Base-by-base conservation (phyloP, 2,888 invertebrate genomes). In the Cryptosula pallasiana region DNA sequence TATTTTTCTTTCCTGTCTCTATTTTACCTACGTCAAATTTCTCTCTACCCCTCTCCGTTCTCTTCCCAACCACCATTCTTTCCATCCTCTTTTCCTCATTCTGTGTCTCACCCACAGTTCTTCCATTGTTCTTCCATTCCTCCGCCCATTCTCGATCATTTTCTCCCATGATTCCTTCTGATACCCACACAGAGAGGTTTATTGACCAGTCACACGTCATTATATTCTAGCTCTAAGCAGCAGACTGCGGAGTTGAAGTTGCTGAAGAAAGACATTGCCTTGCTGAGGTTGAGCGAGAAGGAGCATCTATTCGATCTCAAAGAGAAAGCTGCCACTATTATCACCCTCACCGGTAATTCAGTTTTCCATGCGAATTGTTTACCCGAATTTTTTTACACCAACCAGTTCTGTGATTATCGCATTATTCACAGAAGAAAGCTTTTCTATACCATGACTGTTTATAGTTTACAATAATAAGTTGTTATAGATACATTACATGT, bases 211-310 rank as follows among this genome's bases (percentile, higher is more conserved):
- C n/a, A n/a, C n/a, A n/a, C n/a, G n/a, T n/a, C n/a, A n/a, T n/a
- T n/a, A n/a, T n/a, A n/a, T n/a, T n/a, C n/a, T n/a, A n/a, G n/a
- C n/a, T n/a, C 16, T 45, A 16, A 13, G n/a, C 57, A 57, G n/a
- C 13, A 13, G 16, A n/a, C 57, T 27, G 25, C 13, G n/a, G 32
- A 63, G 32, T 16, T 63, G n/a, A 2, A 32, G 32, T 5, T 32
- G 27, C 13, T 25, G 32, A 2, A 63, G 63, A 63, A 63, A 63
- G 32, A 13, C 3, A 16, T 16, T 16, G 29, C 63, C 29, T 13
- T 32, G 63, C 32, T 63, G 63, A 20, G 63, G 20, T 32, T 63
- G 16, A n/a, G 13, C 5, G 63, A 63, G 63, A 63, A 63, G n/a
- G 63, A 63, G 2, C 29, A 25, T 25, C 27, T 13, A 27, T 27